These are phyloP conservation scores for Leptopilina boulardi DNA, from an alignment of 1,140 invertebrate species.

Conservation along the genomic window DNA sequence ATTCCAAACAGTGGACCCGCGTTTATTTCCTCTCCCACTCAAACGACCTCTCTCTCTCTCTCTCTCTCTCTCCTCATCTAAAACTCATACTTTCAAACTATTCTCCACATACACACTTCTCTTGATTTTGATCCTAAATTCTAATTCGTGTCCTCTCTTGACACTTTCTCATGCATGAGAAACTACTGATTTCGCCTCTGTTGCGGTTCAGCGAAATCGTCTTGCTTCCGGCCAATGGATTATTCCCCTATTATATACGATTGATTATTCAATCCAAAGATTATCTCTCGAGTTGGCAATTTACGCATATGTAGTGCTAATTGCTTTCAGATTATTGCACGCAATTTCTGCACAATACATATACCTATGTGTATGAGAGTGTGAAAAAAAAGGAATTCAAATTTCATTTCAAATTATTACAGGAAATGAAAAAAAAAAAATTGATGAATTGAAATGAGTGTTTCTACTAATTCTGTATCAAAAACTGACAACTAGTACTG, in stretches of 20 bases:
- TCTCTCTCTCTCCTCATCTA: background rate
- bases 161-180: constrained; percentile 12
- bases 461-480: no score
- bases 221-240: constrained; percentile 18
- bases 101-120: background rate
- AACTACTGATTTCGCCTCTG: constrained; percentile 9
- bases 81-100: background rate
- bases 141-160: background rate
- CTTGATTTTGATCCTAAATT: constrained; percentile 30
- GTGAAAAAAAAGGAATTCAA: background rate
- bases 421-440: no score
- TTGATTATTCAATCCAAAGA: constrained; percentile 15
- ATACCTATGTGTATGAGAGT: no score
- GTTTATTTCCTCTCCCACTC: constrained; percentile 36
- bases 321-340: constrained; percentile 6
- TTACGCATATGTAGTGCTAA: constrained; percentile 8
- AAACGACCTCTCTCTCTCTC: background rate
- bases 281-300: constrained; percentile 1
- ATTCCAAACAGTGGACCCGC: constrained; percentile 46
- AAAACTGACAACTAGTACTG: no score
- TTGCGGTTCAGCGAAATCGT: background rate
- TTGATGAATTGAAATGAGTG: no score
- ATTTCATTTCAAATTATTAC: no score
- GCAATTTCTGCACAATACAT: background rate
- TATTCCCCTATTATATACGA: background rate